phyloP scores from a whole-genome alignment of 1,140 invertebrate genomes.

The Drosophila varians region DNA sequence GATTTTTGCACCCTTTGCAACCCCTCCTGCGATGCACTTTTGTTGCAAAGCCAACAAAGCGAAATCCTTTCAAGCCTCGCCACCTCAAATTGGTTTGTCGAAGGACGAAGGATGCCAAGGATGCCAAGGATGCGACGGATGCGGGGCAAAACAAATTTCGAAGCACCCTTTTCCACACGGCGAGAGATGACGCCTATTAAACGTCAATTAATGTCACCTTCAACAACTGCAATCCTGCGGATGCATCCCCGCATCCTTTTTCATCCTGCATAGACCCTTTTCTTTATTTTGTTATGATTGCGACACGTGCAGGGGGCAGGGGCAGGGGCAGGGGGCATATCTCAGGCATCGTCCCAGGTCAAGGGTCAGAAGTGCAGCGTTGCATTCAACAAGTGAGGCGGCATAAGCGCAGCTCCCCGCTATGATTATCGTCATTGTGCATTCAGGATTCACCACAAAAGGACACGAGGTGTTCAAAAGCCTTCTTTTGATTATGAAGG shows the following conservation, averaged over 20 bases:
- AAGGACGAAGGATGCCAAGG: conserved; percentile 2
- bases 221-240: conserved; percentile 49
- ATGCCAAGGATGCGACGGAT: neutral
- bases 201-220: conserved; percentile 80
- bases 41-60: conserved; percentile 35
- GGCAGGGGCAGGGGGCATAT: too few species aligned
- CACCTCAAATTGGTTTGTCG: conserved; percentile 66
- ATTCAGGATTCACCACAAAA: neutral
- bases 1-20: neutral
- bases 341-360: too few species aligned
- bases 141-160: conserved; percentile 38
- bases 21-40: conserved; percentile 60
- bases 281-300: conserved; percentile 68
- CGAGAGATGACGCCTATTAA: conserved; percentile 58
- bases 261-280: conserved; percentile 4
- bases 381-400: conserved; percentile 45
- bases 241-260: conserved; percentile 4
- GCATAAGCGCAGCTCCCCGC: neutral
- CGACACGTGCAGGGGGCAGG: conserved; percentile 55
- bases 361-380: conserved; percentile 20
- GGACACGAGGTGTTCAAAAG: too few species aligned
- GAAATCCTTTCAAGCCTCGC: conserved; percentile 49
- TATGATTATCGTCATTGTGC: conserved; percentile 11
- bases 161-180: conserved; percentile 17
- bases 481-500: neutral